Base-by-base conservation (phyloP, 1,140 invertebrate genomes). In the Drosophila obscura region DNA sequence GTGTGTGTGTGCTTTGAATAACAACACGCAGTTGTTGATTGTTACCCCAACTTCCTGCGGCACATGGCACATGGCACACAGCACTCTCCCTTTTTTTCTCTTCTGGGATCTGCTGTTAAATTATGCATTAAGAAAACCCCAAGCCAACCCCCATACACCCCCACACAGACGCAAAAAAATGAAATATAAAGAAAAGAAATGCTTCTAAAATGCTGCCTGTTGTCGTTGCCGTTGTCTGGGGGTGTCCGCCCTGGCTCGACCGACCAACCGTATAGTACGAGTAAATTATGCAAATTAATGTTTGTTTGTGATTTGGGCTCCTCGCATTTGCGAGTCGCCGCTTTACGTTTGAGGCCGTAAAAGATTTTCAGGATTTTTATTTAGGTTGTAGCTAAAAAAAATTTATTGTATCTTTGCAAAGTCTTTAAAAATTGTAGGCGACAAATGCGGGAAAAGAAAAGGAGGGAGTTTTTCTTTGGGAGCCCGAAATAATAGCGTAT, bases 281-380 rank as follows among this genome's bases (percentile, higher is more conserved):
- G 35, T 77, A 89, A 69, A 83, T 88, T 88, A 88, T 88, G 83
- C 73, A 88, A 88, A 88, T 87, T 82, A 87, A 83, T 80, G 83
- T 75, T 71, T 88, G 67, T 73, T 88, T 88, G 79, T 77, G 79
- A 88, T 88, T 89, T 73, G 58, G 67, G 41, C 41, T 46, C 31
- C 52, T 63, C 26, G 26, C 48, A 50, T 55, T 22, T 28, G 44
- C 48, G 19, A 19, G 19, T 56, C 52, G 55, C 6, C 24, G 11
- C 31, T 44, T 74, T 52, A 11, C 43, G 35, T 35, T 65, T 53
- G 41, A 45, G 9, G 41, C 16, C 41, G 41, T n/a, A 13, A 24
- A 74, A 71, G 43, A 56, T 51, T 49, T 45, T 64, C 24, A 19
- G 39, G 45, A 50, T 64, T 64, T 73, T 53, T 48, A 35, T 53